Evolutionary conservation across 2,888 invertebrate genomes (phyloP).

Genomic region (Philonicus albiceps): DNA sequence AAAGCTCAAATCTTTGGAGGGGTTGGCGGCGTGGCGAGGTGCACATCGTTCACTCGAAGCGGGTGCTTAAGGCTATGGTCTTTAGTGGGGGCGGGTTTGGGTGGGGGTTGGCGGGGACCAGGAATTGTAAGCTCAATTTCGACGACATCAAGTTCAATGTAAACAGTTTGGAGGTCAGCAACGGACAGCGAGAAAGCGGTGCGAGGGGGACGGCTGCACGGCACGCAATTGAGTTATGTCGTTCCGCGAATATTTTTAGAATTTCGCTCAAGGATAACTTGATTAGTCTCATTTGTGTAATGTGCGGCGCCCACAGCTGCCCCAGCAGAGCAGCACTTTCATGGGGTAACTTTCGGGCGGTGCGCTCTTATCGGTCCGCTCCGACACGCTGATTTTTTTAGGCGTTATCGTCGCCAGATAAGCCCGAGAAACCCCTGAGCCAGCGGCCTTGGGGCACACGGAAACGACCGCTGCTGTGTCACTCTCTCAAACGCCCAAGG

Average conservation of each 20-base stretch:
- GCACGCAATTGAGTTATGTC: constrained; percentile 11
- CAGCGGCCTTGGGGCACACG: not conserved
- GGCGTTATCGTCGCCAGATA: not conserved
- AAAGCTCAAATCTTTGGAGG: not conserved
- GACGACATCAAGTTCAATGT: constrained; percentile 31
- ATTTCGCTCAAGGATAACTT: constrained; percentile 18
- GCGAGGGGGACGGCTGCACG: not conserved
- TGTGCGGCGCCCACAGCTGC: not conserved
- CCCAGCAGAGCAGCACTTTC: not conserved
- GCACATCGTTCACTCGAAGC: not conserved
- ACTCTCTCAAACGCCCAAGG: not conserved
- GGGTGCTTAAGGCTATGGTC: not conserved
- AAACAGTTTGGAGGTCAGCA: constrained; percentile 29
- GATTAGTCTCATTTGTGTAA: constrained; percentile 14
- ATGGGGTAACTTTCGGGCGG: not conserved
- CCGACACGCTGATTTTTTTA: not conserved
- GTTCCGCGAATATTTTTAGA: constrained; percentile 16
- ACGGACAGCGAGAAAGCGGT: not conserved
- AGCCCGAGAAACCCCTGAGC: not conserved
- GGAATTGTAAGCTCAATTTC: not conserved
- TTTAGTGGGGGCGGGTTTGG: not conserved
- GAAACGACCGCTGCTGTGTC: not conserved
- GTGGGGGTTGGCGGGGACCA: not conserved
- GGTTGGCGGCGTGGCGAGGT: not conserved
- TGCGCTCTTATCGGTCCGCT: not conserved